Conservation (phyloP, 1,140 invertebrate genomes). For the Fopius arisanus region DNA sequence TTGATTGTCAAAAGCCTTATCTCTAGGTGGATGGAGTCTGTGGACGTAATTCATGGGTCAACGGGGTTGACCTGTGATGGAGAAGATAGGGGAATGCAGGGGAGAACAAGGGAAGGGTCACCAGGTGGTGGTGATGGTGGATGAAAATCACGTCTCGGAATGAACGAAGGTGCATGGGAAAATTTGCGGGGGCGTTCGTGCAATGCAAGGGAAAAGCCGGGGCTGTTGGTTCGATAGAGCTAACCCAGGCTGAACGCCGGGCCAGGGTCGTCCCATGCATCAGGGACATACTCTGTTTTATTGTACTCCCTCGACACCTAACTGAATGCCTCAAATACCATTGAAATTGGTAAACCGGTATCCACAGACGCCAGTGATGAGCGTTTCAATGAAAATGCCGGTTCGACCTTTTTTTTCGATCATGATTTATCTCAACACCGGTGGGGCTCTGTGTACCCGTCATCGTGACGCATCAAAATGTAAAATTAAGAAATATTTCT, state of each 20-base stretch:
- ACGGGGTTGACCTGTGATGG: background rate
- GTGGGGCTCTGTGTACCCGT: too few relatives aligned
- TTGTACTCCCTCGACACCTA: background rate
- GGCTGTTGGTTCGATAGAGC: slow-evolving; percentile 28
- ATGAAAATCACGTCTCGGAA: background rate
- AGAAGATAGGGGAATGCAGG: too few relatives aligned
- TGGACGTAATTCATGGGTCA: background rate
- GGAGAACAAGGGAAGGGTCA: too few relatives aligned
- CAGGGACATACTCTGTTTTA: slow-evolving; percentile 1
- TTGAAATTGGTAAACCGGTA: background rate
- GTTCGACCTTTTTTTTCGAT: too few relatives aligned
- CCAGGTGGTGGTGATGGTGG: too few relatives aligned
- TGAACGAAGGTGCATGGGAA: background rate
- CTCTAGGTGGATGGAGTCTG: too few relatives aligned
- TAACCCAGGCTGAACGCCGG: slow-evolving; percentile 20
- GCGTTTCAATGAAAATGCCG: background rate
- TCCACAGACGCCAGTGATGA: background rate
- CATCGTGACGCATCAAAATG: too few relatives aligned
- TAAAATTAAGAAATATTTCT: too few relatives aligned
- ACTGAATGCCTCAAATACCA: background rate
- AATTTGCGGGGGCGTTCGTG: background rate
- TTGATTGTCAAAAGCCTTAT: too few relatives aligned
- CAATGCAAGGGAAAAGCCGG: slow-evolving; percentile 11
- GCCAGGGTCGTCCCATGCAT: slow-evolving; percentile 25
- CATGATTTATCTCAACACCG: too few relatives aligned